phyloP scores from a whole-genome alignment of 2,797 vertebrate genomes.

The Molothrus ater region DNA sequence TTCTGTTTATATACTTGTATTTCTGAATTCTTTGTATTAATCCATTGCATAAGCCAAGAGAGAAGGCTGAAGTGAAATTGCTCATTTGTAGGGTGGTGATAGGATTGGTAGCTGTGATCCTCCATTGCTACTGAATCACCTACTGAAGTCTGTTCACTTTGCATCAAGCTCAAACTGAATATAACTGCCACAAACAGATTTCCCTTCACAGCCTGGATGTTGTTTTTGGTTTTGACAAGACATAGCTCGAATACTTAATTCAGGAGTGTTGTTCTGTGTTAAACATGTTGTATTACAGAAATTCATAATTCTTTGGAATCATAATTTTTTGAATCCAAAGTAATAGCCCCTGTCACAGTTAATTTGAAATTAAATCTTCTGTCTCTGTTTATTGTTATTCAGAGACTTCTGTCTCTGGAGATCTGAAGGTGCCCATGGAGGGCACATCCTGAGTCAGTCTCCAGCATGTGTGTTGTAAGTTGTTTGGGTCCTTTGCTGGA shows the following conservation, averaged over 20 bases:
- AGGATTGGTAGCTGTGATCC: background rate
- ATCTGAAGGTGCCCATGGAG: background rate
- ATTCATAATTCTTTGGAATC: conserved; percentile 24
- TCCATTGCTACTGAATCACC: background rate
- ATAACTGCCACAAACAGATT: background rate
- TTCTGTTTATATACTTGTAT: background rate
- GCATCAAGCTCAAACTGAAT: background rate
- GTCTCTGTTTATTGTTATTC: background rate
- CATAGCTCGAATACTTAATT: background rate
- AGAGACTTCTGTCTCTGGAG: background rate
- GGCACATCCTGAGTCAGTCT: background rate
- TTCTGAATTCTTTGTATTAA: background rate
- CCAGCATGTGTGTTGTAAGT: background rate
- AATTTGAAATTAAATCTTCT: background rate
- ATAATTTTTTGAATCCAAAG: background rate
- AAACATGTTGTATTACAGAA: background rate
- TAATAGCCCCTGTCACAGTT: background rate
- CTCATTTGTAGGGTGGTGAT: background rate
- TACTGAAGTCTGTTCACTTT: background rate
- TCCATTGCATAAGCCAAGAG: background rate
- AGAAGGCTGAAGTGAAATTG: background rate
- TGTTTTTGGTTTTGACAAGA: background rate
- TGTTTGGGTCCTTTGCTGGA: background rate
- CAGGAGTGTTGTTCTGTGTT: background rate
- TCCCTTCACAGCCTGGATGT: background rate